phyloP scores from a whole-genome alignment of 2,797 vertebrate species.

The Gymnocypris eckloni region DNA sequence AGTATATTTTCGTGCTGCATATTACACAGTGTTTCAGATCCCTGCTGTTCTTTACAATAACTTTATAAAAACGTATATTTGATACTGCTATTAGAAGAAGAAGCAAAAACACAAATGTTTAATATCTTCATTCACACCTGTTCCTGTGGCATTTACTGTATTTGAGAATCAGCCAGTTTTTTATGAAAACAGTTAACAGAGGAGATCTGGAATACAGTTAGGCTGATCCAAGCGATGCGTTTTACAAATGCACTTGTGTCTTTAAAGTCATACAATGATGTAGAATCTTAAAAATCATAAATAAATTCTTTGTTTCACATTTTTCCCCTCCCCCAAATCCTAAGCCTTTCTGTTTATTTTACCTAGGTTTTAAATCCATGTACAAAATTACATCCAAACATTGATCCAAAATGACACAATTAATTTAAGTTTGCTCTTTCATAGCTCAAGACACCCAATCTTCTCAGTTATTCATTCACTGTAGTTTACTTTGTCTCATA shows the following conservation, averaged over 20 bases:
- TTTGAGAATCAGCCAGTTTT: conserved; percentile 53
- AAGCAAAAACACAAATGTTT: not conserved
- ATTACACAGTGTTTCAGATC: conserved; percentile 3
- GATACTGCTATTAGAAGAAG: not conserved
- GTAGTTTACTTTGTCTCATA: not conserved
- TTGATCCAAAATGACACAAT: not conserved
- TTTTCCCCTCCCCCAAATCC: too few species aligned
- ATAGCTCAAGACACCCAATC: not conserved
- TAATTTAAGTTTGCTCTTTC: not conserved
- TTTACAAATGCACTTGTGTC: not conserved
- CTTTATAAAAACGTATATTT: not conserved
- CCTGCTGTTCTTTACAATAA: conserved; percentile 17
- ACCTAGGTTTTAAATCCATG: not conserved
- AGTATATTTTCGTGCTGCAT: conserved; percentile 19
- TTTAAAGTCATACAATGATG: not conserved
- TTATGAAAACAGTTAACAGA: conserved; percentile 35
- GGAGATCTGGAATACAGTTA: not conserved
- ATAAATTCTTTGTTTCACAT: too few species aligned
- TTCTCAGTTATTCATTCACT: not conserved
- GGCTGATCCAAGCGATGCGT: not conserved
- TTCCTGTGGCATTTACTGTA: not conserved
- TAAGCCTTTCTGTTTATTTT: not conserved
- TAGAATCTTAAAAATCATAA: not conserved
- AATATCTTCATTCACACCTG: conserved; percentile 1
- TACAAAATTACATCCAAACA: not conserved